Evolutionary conservation across 2,888 invertebrate genomes (phyloP), one percentile per base, ranked within the genome.

Genomic region (Trileptium ribeirensis): DNA sequence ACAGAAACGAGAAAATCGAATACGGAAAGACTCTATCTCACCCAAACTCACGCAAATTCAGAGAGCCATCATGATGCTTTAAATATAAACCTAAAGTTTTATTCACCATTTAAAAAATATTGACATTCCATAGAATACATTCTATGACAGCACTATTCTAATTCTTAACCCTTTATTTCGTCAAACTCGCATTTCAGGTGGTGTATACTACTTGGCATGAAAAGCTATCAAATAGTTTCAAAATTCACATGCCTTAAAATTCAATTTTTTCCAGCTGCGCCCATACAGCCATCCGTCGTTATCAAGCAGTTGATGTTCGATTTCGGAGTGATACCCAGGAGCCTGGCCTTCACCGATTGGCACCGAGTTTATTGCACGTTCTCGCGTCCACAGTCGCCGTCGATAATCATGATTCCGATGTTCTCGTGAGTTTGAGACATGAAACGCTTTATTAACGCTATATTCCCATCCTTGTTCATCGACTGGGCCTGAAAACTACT

Each of bases 381-480:
- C 51, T 34, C 77, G 34, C n/a, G 38, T 36, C 77, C 77, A 75
- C n/a, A 75, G 37, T 34, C 77, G 77, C 37, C 77, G 77, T 3
- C 77, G 31, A 34, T 15, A 75, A 3, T 24, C n/a, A n/a, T 75
- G 77, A 38, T 38, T 33, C n/a, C 15, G 8, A 38, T 39, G 34
- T 8, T 75, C 77, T 3, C n/a, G n/a, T 19, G 36, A n/a, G 39
- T 24, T 19, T 3, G 77, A 2, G 38, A 15, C 3, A 3, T 34
- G 37, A 75, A 75, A 75, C n/a, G n/a, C 38, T 33, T 34, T n/a
- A 38, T 34, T 39, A 2, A 75, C 39, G 77, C 77, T 75, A 36
- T 75, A 75, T 39, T 75, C 77, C 34, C 34, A 75, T 75, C 77
- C 77, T 3, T 34, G 8, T 75, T 75, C 77, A n/a, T 75, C 77